Percentiles rank a stretch among this genome's conserved stretches.
Conservation (phyloP, 1,140 invertebrate species). For the Drosophila teissieri region DNA sequence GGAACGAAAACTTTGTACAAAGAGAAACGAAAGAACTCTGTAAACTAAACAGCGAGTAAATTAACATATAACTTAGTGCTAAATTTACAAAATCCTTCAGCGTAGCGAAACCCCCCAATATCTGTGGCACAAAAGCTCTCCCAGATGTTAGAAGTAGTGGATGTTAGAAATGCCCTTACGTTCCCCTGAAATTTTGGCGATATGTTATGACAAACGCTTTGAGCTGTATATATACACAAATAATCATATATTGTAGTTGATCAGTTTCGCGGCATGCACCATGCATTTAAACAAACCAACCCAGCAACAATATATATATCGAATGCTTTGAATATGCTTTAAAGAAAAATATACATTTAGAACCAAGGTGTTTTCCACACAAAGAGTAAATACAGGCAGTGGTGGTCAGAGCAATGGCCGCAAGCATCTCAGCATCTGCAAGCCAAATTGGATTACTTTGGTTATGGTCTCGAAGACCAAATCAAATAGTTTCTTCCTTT, state of each 20-base stretch:
- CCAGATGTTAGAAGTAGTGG: conserved; percentile 15
- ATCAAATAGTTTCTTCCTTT: not conserved
- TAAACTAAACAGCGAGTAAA: conserved; percentile 44
- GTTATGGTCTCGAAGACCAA: not conserved
- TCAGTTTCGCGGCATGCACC: conserved; percentile 57
- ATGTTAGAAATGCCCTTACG: conserved; percentile 22
- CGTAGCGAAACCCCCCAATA: conserved; percentile 31
- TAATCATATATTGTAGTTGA: conserved; percentile 55
- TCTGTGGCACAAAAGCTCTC: conserved; percentile 50
- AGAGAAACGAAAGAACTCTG: conserved; percentile 16
- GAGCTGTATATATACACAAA: conserved; percentile 67
- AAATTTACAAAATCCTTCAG: conserved; percentile 43
- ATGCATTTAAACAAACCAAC: conserved; percentile 67
- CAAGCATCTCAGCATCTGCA: conserved; percentile 8
- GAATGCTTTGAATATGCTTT: conserved; percentile 83
- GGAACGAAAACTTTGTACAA: conserved; percentile 66
- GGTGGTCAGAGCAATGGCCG: conserved; percentile 18
- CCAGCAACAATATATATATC: conserved; percentile 55
- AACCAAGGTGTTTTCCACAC: conserved; percentile 45
- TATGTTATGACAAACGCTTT: conserved; percentile 66
- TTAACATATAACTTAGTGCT: conserved; percentile 40
- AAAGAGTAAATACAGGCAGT: conserved; percentile 44
- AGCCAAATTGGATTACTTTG: conserved; percentile 2
- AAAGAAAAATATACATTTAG: conserved; percentile 46
- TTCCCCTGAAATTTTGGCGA: conserved; percentile 40